Base-by-base conservation (phyloP, 2,888 invertebrate genomes). In the Standfussiana lucernea region DNA sequence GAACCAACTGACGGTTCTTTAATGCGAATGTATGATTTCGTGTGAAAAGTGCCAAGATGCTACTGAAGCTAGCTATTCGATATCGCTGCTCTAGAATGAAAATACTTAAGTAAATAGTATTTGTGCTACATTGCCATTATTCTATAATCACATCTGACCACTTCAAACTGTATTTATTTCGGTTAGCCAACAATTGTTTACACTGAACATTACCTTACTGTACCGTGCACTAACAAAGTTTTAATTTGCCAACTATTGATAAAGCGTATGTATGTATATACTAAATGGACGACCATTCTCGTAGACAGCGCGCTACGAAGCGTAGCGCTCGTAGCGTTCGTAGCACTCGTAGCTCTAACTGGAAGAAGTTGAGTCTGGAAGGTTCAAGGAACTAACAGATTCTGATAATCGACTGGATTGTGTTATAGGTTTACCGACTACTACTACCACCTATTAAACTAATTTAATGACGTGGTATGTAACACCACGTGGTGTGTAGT, bases 201-300 rank as follows among this genome's bases (percentile, higher is more conserved):
- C n/a, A n/a, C n/a, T n/a, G n/a, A n/a, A n/a, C n/a, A n/a, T n/a
- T n/a, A n/a, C n/a, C n/a, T n/a, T n/a, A n/a, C n/a, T n/a, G n/a
- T n/a, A n/a, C n/a, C n/a, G n/a, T n/a, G n/a, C n/a, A n/a, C n/a
- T n/a, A n/a, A n/a, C n/a, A n/a, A n/a, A n/a, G n/a, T n/a, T n/a
- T n/a, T n/a, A n/a, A n/a, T n/a, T n/a, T n/a, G n/a, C n/a, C n/a
- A n/a, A 75, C 40, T 71, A 82, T 82, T 70, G 59, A 82, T 70
- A 61, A 50, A 80, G 32, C 21, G 42, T 45, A 65, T 70, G 69
- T 81, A 61, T 15, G 42, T 45, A 65, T 70, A 69, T 81, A 61
- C 42, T 53, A 53, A 72, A 75, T 59, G 32, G 45, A 40, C 24
- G 32, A n/a, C 15, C 40, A 21, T n/a, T 67, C 45, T 59, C 45